Evolutionary conservation across 2,797 vertebrate species (phyloP).

Genomic region (Rhinatrema bivittatum): DNA sequence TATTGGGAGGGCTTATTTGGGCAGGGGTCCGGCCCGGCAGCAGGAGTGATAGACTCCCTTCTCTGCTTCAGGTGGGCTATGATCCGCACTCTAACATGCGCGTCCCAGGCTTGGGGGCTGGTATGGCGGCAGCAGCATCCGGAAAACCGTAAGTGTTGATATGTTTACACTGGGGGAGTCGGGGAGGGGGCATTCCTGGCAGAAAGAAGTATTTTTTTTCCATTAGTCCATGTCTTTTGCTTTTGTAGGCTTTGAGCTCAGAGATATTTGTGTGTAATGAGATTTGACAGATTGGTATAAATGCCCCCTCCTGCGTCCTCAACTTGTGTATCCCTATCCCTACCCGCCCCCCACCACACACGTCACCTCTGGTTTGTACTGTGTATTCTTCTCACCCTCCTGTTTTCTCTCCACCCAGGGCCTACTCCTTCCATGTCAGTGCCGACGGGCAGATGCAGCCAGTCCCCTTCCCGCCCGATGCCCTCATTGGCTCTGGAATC

Average conservation of each 20-base stretch:
- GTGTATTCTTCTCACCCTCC: no score
- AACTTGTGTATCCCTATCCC: no score
- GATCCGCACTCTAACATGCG: slow-evolving; percentile 64
- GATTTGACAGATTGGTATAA: no score
- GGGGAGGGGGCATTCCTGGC: no score
- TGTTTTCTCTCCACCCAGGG: slow-evolving; percentile 23
- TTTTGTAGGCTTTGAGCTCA: no score
- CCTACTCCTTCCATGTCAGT: slow-evolving; percentile 71
- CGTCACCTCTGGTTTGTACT: no score
- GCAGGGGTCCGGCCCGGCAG: no score
- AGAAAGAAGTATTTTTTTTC: no score
- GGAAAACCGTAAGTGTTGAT: slow-evolving; percentile 70
- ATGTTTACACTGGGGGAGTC: no score
- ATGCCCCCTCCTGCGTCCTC: neutral
- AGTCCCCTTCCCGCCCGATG: slow-evolving; percentile 65
- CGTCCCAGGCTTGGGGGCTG: slow-evolving; percentile 60
- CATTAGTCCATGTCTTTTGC: no score
- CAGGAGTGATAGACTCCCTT: no score
- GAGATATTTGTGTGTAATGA: no score
- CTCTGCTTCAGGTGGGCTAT: slow-evolving; percentile 59
- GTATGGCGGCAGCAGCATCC: slow-evolving; percentile 53
- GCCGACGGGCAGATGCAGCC: slow-evolving; percentile 75
- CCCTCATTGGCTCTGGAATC: slow-evolving; percentile 61
- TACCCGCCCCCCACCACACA: rapidly evolving
- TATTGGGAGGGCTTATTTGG: slow-evolving; percentile 12